Evolutionary conservation across 2,797 vertebrate species (phyloP), one percentile per base, ranked within the genome.

Genomic region (Alfaro cultratus): DNA sequence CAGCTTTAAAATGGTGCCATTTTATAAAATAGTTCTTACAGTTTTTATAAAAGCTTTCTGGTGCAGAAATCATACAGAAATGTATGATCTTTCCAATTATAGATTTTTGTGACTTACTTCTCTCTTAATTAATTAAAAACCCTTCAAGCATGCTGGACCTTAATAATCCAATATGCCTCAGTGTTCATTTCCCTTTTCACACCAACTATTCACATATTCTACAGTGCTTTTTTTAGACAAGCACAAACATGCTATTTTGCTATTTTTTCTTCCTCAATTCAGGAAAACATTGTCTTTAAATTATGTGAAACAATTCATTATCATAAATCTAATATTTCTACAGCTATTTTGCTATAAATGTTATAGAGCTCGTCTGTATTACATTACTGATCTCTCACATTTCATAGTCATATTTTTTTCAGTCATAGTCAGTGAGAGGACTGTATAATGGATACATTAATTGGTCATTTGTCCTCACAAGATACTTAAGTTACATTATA

Each of bases 211-310:
- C 39, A 3, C 41, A 71, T 55, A 51, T 51, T 64, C 26, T 34
- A 18, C 21, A 23, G 41, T 51, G 31, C 45, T n/a, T 83, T 64
- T 73, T 43, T 72, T 15, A 83, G 76, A 75, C 73, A 73, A 60
- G 41, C 34, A 41, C 79, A 81, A 36, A 12, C 0, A 29, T 29
- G 62, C 72, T 3, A 46, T 80, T 75, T 57, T n/a, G n/a, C n/a
- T n/a, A n/a, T n/a, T 53, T 9, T 43, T 83, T 26, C 70, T 81
- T 21, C 70, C 64, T 29, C 70, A 26, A 10, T 26, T 26, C 9
- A 9, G 4, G 12, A 60, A 46, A 55, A 29, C n/a, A 51, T 51
- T 16, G 12, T 39, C 12, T 83, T 53, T 60, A 79, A 79, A 73
- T 82, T 60, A 78, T 74, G 78, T 73, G 11, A 29, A 49, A 26